Conservation (phyloP, 2,888 invertebrate species). For the Panopea generosa region DNA sequence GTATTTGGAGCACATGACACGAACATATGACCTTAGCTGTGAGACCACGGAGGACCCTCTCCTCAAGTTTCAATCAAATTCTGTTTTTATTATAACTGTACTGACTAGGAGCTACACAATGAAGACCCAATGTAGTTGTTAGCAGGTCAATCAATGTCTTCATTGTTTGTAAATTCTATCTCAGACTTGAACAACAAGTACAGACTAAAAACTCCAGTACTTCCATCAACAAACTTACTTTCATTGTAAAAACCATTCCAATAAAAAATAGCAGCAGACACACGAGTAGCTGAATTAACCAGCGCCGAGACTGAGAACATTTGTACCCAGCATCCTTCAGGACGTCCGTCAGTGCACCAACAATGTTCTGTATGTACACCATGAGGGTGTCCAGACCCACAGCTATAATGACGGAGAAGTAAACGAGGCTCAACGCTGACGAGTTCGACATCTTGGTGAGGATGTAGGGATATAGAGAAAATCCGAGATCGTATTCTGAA, state of each 20-base stretch:
- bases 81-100: too few relatives aligned
- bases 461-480: constrained; percentile 71
- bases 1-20: too few relatives aligned
- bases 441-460: constrained; percentile 68
- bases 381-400: constrained; percentile 66
- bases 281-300: constrained; percentile 45
- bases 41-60: too few relatives aligned
- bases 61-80: too few relatives aligned
- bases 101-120: too few relatives aligned
- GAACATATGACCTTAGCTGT: too few relatives aligned
- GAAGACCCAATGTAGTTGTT: too few relatives aligned
- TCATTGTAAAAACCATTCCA: constrained; percentile 61
- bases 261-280: constrained; percentile 44
- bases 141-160: too few relatives aligned
- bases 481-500: constrained; percentile 76
- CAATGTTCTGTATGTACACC: constrained; percentile 65
- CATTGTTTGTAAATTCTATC: too few relatives aligned
- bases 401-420: constrained; percentile 67
- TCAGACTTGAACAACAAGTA: too few relatives aligned
- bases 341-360: constrained; percentile 64
- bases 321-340: constrained; percentile 63
- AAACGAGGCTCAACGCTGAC: constrained; percentile 66
- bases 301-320: constrained; percentile 47
- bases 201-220: too few relatives aligned
- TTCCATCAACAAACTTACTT: too few relatives aligned